These are phyloP conservation scores for Lepidochrysops patricia DNA, from an alignment of 2,888 invertebrate genomes.

Conservation along the genomic window DNA sequence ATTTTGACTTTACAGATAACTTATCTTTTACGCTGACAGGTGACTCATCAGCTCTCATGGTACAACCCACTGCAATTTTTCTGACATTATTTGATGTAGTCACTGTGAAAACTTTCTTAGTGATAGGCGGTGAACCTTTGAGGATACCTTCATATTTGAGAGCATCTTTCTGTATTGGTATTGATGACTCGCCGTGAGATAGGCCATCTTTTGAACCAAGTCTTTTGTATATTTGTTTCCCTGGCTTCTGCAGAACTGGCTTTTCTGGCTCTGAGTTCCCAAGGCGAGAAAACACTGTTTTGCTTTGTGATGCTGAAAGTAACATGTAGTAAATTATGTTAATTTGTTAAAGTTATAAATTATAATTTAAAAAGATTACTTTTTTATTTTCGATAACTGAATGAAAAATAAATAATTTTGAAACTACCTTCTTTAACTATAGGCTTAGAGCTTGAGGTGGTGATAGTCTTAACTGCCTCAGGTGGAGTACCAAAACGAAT, in stretches of 20 bases:
- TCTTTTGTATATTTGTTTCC: constrained; percentile 54
- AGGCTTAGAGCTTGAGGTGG: constrained; percentile 12
- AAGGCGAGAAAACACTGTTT: constrained; percentile 59
- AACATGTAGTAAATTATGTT: neutral
- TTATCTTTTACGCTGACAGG: constrained; percentile 60
- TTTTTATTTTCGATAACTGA: neutral
- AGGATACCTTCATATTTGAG: constrained; percentile 66
- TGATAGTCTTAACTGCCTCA: constrained; percentile 15
- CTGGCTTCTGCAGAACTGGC: constrained; percentile 27
- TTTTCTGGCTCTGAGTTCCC: constrained; percentile 42
- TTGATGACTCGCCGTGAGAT: constrained; percentile 21
- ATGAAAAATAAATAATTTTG: neutral
- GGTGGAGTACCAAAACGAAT: constrained; percentile 43
- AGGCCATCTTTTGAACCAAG: constrained; percentile 45
- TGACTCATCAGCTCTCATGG: constrained; percentile 64
- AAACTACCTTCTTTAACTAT: constrained; percentile 43
- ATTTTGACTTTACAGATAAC: constrained; percentile 50
- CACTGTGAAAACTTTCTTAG: constrained; percentile 47
- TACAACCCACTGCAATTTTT: constrained; percentile 45
- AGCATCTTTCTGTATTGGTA: constrained; percentile 52
- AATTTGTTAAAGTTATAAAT: neutral
- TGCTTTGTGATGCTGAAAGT: constrained; percentile 29
- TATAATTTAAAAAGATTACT: neutral
- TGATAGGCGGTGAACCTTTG: constrained; percentile 35
- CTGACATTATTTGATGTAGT: constrained; percentile 48